phyloP scores from a whole-genome alignment of 2,113 vertebrate species.

The Phodopus roborovskii region DNA sequence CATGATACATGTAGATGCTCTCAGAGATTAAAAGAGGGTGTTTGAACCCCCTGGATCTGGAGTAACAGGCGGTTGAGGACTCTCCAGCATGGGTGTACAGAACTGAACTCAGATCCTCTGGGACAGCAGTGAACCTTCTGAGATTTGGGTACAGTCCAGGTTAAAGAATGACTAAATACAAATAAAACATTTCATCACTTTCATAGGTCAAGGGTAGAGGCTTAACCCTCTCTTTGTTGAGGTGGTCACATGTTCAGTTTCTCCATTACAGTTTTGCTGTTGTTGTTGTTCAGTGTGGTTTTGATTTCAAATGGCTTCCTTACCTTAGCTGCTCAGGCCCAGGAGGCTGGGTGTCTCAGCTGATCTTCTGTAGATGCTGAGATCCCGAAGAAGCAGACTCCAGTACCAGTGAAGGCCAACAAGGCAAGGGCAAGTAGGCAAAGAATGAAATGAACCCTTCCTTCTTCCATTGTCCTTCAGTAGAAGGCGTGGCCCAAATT shows the following conservation, averaged over 20 bases:
- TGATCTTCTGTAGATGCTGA: too few species aligned
- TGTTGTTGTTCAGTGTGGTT: constrained; percentile 64
- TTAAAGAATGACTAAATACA: constrained; percentile 78
- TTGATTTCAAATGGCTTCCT: constrained; percentile 57
- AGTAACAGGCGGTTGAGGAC: not conserved
- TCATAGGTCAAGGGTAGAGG: constrained; percentile 83
- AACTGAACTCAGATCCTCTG: not conserved
- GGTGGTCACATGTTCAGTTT: constrained; percentile 83
- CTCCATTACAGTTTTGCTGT: constrained; percentile 73
- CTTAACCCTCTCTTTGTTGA: constrained; percentile 81
- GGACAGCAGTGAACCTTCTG: not conserved
- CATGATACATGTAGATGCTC: too few species aligned
- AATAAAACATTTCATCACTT: constrained; percentile 77
- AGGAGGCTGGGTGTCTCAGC: too few species aligned
- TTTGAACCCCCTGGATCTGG: not conserved
- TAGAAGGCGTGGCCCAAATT: too few species aligned
- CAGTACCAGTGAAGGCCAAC: too few species aligned
- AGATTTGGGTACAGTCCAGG: constrained; percentile 76
- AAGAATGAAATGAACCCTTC: too few species aligned
- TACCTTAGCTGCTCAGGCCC: not conserved
- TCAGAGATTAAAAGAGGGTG: not conserved
- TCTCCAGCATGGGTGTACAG: not conserved
- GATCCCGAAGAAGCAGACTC: too few species aligned
- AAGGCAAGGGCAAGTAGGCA: too few species aligned
- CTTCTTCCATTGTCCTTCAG: too few species aligned